Evolutionary conservation across 2,113 vertebrate species (phyloP).

Genomic region (Notarius quadriscutis): DNA sequence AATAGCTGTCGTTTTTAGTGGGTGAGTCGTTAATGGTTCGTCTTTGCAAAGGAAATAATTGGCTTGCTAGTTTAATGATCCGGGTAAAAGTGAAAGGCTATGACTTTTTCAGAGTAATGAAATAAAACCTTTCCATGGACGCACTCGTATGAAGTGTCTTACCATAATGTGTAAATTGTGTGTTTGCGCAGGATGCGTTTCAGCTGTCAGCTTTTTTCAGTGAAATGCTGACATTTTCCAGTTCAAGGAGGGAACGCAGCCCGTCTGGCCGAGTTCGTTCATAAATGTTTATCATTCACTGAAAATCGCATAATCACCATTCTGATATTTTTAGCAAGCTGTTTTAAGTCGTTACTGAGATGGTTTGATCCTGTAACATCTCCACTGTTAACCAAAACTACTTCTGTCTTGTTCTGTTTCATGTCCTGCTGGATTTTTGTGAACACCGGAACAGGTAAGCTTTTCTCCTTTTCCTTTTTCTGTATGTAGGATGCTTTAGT

Average conservation of each 20-base stretch:
- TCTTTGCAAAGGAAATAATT: not conserved
- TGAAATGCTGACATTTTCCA: not conserved
- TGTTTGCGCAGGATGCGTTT: not conserved
- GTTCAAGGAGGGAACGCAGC: not conserved
- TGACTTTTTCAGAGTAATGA: not conserved
- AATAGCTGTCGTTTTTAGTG: not conserved
- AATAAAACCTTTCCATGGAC: not conserved
- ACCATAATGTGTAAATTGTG: not conserved
- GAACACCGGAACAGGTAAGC: slow-evolving; percentile 4
- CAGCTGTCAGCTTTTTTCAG: not conserved
- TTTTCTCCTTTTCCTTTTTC: too few relatives aligned
- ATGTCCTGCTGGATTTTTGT: not conserved
- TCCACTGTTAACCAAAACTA: too few relatives aligned
- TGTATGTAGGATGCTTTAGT: not conserved
- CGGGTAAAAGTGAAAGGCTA: not conserved
- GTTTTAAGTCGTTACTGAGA: not conserved
- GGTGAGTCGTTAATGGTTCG: not conserved
- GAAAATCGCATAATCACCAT: not conserved
- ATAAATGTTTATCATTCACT: not conserved
- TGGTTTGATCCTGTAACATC: not conserved
- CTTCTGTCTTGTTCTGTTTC: slow-evolving; percentile 5
- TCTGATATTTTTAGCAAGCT: not conserved
- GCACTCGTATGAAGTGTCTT: not conserved
- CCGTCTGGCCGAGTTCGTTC: not conserved
- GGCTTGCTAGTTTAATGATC: not conserved